A percentile compares a stretch with the other conserved stretches of the same genome.
Conservation (phyloP, 53 echinoderm and acorn worm species). For the Arbacia lixula region DNA sequence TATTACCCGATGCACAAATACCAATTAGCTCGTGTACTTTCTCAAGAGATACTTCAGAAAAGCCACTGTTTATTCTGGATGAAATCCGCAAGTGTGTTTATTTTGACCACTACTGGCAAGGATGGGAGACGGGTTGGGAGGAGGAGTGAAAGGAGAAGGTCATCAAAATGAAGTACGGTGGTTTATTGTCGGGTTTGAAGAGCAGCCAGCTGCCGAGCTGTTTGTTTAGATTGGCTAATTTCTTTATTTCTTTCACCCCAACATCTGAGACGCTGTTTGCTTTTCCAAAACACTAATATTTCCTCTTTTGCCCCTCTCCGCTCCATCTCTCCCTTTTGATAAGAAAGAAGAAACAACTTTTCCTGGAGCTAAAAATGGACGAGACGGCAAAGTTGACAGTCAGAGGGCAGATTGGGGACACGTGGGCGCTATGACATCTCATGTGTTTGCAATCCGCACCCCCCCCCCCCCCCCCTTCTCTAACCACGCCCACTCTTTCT, state of each 20-base stretch:
- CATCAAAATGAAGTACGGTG: too few species aligned
- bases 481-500: too few species aligned
- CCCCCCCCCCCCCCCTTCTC: too few species aligned
- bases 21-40: constrained; percentile 37
- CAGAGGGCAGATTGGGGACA: too few species aligned
- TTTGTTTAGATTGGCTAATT: constrained; percentile 30
- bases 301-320: too few species aligned
- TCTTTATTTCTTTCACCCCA: neutral
- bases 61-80: constrained; percentile 33
- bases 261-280: neutral
- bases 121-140: neutral
- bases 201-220: neutral
- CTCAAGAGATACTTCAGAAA: constrained; percentile 37
- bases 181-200: neutral
- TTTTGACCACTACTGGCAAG: constrained; percentile 25
- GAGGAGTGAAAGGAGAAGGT: too few species aligned
- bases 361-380: too few species aligned
- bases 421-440: too few species aligned
- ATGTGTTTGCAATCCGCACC: too few species aligned
- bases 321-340: too few species aligned
- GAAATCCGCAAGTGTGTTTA: constrained; percentile 48
- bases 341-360: too few species aligned
- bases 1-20: neutral
- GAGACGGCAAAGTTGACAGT: too few species aligned
- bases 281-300: neutral